A percentile compares a stretch with the other conserved stretches of the same genome.
phyloP scores from a whole-genome alignment of 2,888 invertebrate species.

The Aricia artaxerxes region DNA sequence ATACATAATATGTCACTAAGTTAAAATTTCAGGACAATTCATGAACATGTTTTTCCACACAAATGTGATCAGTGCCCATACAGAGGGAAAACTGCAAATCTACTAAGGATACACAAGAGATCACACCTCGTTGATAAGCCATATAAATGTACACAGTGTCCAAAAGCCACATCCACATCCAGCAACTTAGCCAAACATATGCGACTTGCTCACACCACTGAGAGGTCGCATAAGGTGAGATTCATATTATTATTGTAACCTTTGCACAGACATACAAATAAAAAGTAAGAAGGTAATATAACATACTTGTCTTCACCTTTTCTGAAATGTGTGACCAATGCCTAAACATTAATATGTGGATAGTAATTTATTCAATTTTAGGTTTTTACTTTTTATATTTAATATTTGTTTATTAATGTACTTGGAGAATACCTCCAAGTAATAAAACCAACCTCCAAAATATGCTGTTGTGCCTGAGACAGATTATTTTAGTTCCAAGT shows the following conservation, averaged over 20 bases:
- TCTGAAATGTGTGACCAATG: no score
- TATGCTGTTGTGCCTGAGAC: no score
- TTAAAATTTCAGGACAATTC: constrained; percentile 52
- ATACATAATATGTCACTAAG: background rate
- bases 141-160: constrained; percentile 66
- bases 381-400: no score
- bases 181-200: constrained; percentile 72
- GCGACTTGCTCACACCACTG: constrained; percentile 67
- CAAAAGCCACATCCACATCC: constrained; percentile 65
- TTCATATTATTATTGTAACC: background rate
- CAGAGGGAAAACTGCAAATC: constrained; percentile 66
- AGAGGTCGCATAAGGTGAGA: constrained; percentile 67
- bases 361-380: no score
- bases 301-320: no score
- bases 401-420: no score
- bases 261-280: background rate
- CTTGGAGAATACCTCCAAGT: no score
- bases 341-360: no score
- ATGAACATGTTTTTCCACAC: constrained; percentile 67
- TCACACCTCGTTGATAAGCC: constrained; percentile 67
- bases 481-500: no score
- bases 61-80: constrained; percentile 71
- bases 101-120: constrained; percentile 68
- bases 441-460: no score
- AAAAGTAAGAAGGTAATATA: no score